Conservation (phyloP, 2,797 vertebrate genomes). For the Phoxinus dragarum region DNA sequence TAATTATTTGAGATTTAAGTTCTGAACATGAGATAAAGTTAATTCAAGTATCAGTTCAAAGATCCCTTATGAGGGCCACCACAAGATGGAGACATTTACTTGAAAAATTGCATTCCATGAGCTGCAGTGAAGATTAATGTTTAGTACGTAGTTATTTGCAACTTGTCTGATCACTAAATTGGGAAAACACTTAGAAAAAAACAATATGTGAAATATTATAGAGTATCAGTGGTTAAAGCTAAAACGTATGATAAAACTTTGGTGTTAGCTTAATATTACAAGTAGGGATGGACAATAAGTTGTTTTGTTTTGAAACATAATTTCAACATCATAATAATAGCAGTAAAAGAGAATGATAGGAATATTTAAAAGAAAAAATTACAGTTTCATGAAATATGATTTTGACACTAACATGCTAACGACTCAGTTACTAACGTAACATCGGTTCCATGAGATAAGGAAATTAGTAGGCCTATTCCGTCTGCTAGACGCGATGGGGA, state of each 20-base stretch:
- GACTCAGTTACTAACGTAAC: too few species aligned
- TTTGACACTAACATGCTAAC: not conserved
- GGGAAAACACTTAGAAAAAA: not conserved
- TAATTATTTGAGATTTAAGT: not conserved
- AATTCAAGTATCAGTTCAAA: not conserved
- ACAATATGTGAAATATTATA: too few species aligned
- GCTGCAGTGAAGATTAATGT: too few species aligned
- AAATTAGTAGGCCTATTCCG: too few species aligned
- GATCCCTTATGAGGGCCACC: not conserved
- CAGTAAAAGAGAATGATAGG: not conserved
- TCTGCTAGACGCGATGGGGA: too few species aligned
- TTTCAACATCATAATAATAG: not conserved
- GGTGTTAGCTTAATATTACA: not conserved
- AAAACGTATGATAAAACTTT: not conserved
- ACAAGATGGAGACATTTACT: conserved; percentile 50
- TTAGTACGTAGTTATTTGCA: not conserved
- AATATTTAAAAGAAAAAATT: not conserved
- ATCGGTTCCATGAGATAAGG: too few species aligned
- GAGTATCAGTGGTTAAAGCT: not conserved
- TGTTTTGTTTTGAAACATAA: not conserved
- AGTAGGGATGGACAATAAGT: not conserved
- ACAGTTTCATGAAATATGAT: not conserved
- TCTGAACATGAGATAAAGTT: not conserved
- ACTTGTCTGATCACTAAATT: not conserved
- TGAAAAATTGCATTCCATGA: not conserved